Evolutionary conservation across 2,113 vertebrate species (phyloP).

Genomic region (Megaceryle maxima): DNA sequence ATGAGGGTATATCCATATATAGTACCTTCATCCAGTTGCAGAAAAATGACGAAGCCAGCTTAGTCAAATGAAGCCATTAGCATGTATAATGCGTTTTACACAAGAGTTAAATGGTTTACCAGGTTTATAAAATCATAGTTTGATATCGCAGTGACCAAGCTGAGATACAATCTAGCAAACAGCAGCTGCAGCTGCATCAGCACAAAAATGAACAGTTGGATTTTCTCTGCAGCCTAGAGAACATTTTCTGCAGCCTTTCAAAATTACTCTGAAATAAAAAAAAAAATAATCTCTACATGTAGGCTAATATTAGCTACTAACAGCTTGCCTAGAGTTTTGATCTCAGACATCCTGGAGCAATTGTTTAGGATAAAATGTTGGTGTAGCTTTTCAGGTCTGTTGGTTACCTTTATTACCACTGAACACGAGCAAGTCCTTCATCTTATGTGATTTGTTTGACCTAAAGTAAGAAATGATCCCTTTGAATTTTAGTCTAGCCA

Average conservation of each 20-base stretch:
- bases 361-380: slow-evolving; percentile 39
- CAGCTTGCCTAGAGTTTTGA: slow-evolving; percentile 37
- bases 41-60: slow-evolving; percentile 34
- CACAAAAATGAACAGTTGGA: not conserved
- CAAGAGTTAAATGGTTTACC: slow-evolving; percentile 56
- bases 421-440: not conserved
- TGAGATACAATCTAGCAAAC: slow-evolving; percentile 28
- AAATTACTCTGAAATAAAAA: slow-evolving; percentile 24
- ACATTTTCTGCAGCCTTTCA: slow-evolving; percentile 10
- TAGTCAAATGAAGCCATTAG: slow-evolving; percentile 65
- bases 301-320: slow-evolving; percentile 37
- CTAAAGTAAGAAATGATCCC: not conserved
- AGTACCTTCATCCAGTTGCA: slow-evolving; percentile 49
- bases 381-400: slow-evolving; percentile 36
- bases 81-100: slow-evolving; percentile 61
- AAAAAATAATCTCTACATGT: not conserved
- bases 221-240: slow-evolving; percentile 1
- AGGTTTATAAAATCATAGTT: slow-evolving; percentile 60
- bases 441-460: not conserved
- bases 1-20: slow-evolving; percentile 40
- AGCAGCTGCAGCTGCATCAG: slow-evolving; percentile 31
- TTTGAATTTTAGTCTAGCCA: not conserved
- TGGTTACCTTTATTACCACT: not conserved
- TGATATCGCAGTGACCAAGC: slow-evolving; percentile 31
- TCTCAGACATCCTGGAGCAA: slow-evolving; percentile 19